Base-by-base conservation (phyloP, 1,140 invertebrate genomes). In the Aphelenchoides besseyi region DNA sequence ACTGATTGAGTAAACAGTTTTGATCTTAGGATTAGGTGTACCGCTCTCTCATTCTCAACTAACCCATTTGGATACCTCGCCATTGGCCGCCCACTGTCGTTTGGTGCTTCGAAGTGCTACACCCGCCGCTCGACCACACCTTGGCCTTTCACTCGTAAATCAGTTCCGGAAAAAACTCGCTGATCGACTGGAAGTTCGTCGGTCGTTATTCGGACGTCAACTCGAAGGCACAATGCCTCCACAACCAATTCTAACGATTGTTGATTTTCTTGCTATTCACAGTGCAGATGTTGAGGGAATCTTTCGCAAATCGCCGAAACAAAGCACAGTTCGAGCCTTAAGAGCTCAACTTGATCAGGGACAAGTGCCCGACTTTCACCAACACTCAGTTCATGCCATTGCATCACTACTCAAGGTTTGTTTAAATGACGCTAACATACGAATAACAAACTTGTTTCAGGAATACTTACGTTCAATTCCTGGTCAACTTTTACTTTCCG, bases 231-330 rank as follows among this genome's bases (percentile, higher is more conserved):
- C 76, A 29, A 78, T 78, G 76, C 76, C 76, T 1, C 76, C 76
- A 33, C 76, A 77, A 36, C 76, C 76, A 29, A 74, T 78, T 16
- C 57, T 78, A 16, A 78, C 76, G 0, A 78, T 78, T 73, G 81
- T 78, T 29, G 76, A 78, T 69, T 68, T 73, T 55, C 41, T 78
- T 35, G 52, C 68, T 23, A 64, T 80, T 29, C 62, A 78, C 70
- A 78, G 74, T 28, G 32, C 59, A 18, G 59, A 80, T 32, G 62
- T 70, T 28, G 76, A 78, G 30, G 76, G 76, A 3, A 81, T 78
- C 61, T 81, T 78, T 32, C 59, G 76, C n/a, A 78, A 78, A 59
- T 80, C 78, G 2, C 78, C 76, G 9, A 78, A 78, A 61, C 73
- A 72, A 29, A 62, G 67, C 2, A 78, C 79, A 26, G 77, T 78